Evolutionary conservation across 2,797 vertebrate species (phyloP), one percentile per base, ranked within the genome.

Genomic region (Enteromius radiatus): DNA sequence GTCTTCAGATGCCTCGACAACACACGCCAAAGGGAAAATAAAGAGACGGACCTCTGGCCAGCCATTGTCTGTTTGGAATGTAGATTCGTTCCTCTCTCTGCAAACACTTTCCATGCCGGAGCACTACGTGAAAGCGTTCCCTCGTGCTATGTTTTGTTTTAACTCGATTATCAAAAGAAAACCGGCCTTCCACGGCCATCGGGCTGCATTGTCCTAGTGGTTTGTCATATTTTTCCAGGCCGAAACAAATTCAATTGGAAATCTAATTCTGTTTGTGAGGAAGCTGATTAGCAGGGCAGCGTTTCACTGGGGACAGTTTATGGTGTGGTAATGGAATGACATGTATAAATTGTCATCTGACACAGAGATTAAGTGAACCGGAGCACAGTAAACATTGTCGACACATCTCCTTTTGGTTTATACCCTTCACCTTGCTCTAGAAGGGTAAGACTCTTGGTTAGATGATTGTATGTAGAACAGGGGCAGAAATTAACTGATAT

Each of bases 261-360:
- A 84, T 86, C 83, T 87, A 89, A 88, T 89, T 88, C 84, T 86
- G 89, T 88, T 89, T 89, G 87, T 80, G 71, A 82, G 82, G 81
- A 84, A 82, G 69, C 84, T 88, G 86, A 90, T 89, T 88, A 89
- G 84, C 28, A 70, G 78, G 69, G 83, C 81, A 74, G 79, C 33
- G 81, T 88, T 86, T 87, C 84, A 85, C 86, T 74, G 74, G 86
- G 82, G 86, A 87, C 69, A 81, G 73, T 88, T 87, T 87, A 85
- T 84, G 71, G 80, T 70, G 63, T 84, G n/a, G 87, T 89, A 87
- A 88, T 88, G 77, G 85, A 88, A 80, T 83, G 87, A 86, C 87
- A 87, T 79, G 86, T 87, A 85, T 88, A 88, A 89, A 88, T 87
- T 88, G 88, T 85, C 85, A 80, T 88, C 85, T 86, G 86, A 88